Base-by-base conservation (phyloP, 2,113 vertebrate species). In the Atlantisia rogersi region DNA sequence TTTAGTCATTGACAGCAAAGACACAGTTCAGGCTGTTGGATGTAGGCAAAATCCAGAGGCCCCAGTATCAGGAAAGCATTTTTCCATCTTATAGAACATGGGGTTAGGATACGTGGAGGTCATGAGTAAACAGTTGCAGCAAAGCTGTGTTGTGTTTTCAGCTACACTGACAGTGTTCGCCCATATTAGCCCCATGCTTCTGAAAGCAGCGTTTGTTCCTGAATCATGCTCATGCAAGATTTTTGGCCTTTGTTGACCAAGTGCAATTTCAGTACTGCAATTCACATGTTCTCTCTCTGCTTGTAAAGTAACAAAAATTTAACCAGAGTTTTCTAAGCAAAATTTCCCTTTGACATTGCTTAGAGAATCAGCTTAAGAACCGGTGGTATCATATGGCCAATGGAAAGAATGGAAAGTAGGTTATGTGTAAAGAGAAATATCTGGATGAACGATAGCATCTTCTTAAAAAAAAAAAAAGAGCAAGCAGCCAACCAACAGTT, bases 281-380 rank as follows among this genome's bases (percentile, higher is more conserved):
- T 86, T 80, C 82, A 78, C 90, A 22, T 19, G 59, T 35, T 35
- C 82, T 86, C n/a, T 53, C 40, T 76, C 35, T 74, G 15, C 82
- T 92, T 88, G 39, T 78, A 96, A 92, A 88, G 68, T 35, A 70
- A 48, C 65, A 69, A 81, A 92, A 94, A 80, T 42, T 46, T 67
- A 86, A 83, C 21, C 28, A 58, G 37, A 65, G n/a, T 65, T 91
- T 96, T 94, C 77, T 93, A 96, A 90, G 86, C 39, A 95, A 35
- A 74, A 64, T 78, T 88, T 90, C 86, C 94, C 73, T 17, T 58
- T 25, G 75, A 71, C 42, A 71, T 86, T 65, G 86, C 21, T 84
- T 52, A 60, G 35, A 95, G 60, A 90, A 90, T 75, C 82, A 74
- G 21, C 88, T 82, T 84, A 62, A 78, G 84, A 90, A 70, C 35